A percentile compares a stretch with the other conserved stretches of the same genome.
Evolutionary conservation across 2,797 vertebrate species (phyloP).

Genomic region (Amphiprion clarkii): DNA sequence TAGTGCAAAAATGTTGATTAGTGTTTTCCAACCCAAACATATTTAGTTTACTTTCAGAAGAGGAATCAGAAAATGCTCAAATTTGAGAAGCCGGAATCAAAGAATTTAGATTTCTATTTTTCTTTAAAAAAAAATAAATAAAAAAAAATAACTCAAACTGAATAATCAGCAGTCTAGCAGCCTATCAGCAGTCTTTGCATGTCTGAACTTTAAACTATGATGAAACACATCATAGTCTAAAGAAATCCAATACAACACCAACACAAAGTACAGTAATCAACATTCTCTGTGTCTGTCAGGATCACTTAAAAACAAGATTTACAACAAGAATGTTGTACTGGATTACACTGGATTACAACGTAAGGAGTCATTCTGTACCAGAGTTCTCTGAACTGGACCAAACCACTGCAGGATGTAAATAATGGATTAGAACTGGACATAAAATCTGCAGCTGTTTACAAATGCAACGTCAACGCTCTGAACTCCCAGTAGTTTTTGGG

Average conservation of each 20-base stretch:
- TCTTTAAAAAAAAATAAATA: too few relatives aligned
- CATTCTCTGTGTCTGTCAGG: not conserved
- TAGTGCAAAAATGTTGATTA: too few relatives aligned
- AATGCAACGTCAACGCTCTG: not conserved
- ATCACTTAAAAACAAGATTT: not conserved
- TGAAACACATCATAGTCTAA: not conserved
- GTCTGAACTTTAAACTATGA: too few relatives aligned
- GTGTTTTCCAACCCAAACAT: too few relatives aligned
- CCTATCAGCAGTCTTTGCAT: too few relatives aligned
- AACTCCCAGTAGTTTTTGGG: not conserved
- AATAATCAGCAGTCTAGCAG: too few relatives aligned
- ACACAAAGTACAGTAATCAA: not conserved
- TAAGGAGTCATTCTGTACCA: not conserved
- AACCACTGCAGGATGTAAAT: slow-evolving; percentile 14
- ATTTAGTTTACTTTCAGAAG: too few relatives aligned
- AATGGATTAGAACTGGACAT: slow-evolving; percentile 18
- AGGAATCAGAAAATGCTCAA: too few relatives aligned
- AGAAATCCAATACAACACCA: not conserved
- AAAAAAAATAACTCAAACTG: too few relatives aligned
- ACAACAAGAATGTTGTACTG: not conserved
- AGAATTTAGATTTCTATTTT: too few relatives aligned
- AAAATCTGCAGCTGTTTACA: not conserved
- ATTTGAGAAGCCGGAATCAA: too few relatives aligned
- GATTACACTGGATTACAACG: not conserved
- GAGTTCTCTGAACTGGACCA: not conserved